A percentile compares a stretch with the other conserved stretches of the same genome.
phyloP scores from a whole-genome alignment of 2,888 invertebrate species.

The Meliscaeva auricollis region DNA sequence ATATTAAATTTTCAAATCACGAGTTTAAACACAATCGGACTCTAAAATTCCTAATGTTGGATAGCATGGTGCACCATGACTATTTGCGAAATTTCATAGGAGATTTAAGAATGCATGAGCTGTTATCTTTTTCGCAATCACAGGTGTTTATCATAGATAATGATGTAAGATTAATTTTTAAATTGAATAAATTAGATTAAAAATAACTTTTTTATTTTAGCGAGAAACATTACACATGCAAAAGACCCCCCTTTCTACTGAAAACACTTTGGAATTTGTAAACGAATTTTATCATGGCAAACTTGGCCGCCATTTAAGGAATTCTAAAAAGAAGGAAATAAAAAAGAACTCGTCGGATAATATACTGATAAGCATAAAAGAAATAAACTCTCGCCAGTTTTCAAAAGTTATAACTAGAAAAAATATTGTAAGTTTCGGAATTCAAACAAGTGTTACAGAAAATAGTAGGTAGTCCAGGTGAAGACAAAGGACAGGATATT shows the following conservation, averaged over 20 bases:
- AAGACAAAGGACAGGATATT: no score
- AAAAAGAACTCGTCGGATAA: conserved; percentile 3
- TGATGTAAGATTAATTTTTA: conserved; percentile 7
- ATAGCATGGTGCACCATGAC: conserved; percentile 38
- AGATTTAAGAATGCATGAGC: conserved; percentile 9
- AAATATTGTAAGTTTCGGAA: conserved; percentile 47
- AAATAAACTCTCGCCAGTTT: conserved; percentile 58
- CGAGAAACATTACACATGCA: conserved; percentile 51
- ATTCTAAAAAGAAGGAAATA: conserved; percentile 1
- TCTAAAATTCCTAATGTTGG: conserved; percentile 63
- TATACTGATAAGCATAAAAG: conserved; percentile 27
- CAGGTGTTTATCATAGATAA: conserved; percentile 58
- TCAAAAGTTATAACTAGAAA: conserved; percentile 34
- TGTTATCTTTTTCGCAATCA: conserved; percentile 10
- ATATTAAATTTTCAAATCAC: not conserved
- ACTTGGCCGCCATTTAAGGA: conserved; percentile 52
- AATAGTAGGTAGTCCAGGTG: no score
- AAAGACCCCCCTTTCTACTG: conserved; percentile 42
- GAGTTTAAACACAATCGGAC: conserved; percentile 41
- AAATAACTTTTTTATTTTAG: conserved; percentile 17
- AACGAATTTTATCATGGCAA: conserved; percentile 50
- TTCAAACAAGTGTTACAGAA: not conserved
- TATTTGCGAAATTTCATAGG: conserved; percentile 56
- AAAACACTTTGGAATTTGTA: conserved; percentile 49
- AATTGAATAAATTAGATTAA: not conserved